These are phyloP conservation scores for Sinhomidia bicolor DNA, from an alignment of 2,888 invertebrate genomes.

Conservation along the genomic window DNA sequence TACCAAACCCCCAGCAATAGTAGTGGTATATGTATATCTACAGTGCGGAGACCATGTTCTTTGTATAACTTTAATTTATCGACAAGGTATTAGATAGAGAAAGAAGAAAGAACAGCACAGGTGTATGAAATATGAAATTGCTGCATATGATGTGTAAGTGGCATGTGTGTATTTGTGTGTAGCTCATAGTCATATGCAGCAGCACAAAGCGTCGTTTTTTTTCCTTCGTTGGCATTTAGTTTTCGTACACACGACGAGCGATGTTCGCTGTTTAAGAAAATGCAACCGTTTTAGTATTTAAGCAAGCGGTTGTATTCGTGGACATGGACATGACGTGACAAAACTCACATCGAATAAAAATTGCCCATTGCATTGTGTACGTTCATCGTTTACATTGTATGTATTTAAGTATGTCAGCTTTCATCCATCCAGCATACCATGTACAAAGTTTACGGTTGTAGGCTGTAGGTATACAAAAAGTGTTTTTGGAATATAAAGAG, in stretches of 20 bases:
- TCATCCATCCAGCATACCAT: neutral
- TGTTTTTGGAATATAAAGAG: neutral
- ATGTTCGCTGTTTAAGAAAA: constrained; percentile 9
- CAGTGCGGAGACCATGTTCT: no score
- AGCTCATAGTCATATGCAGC: no score
- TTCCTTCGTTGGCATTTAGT: constrained; percentile 20
- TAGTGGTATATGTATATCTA: neutral
- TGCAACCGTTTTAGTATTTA: constrained; percentile 13
- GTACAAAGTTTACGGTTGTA: neutral
- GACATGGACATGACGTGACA: constrained; percentile 31
- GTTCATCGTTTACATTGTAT: neutral
- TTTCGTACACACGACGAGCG: neutral
- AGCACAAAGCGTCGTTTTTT: neutral
- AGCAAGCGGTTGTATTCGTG: constrained; percentile 28
- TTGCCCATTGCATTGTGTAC: constrained; percentile 2
- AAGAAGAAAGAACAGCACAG: neutral
- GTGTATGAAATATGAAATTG: neutral
- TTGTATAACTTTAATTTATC: neutral
- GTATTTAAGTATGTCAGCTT: neutral
- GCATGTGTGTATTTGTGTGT: neutral
- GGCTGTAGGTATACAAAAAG: neutral
- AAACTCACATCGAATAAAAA: constrained; percentile 14
- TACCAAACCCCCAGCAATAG: constrained; percentile 13
- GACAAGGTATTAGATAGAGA: constrained; percentile 14
- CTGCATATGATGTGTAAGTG: neutral